Evolutionary conservation across 2,113 vertebrate species (phyloP), one percentile per base, ranked within the genome.

Genomic region (Tichodroma muraria): DNA sequence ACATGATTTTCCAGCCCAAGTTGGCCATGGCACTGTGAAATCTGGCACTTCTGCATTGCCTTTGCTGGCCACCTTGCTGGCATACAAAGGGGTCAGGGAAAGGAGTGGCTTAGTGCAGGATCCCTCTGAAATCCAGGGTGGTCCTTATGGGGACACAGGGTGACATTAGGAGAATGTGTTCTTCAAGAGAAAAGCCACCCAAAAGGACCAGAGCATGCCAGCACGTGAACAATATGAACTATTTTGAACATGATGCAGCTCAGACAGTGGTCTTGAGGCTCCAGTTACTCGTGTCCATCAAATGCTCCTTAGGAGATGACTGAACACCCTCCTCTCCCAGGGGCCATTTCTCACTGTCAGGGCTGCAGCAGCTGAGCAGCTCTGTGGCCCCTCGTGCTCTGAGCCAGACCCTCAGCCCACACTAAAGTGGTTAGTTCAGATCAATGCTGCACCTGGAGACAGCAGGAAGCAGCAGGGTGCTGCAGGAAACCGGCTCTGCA

Each of bases 291-390:
- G 6, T 2, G 14, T 63, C 82, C 52, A 66, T 66, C 90, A 70
- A 15, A 49, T 9, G n/a, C 30, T 53, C 47, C 83, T 79, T 71
- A 52, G 76, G 88, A 69, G 76, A 49, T 65, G 85, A 61, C 31
- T 57, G 13, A 82, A 31, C 59, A 49, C 20, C 71, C 88, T 88
- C 71, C 68, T 88, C 31, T 81, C 42, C 60, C 80, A 49, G 42
- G 79, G 80, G 33, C 21, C 47, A 66, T 70, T 57, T 5, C 10
- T 76, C 91, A 40, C 61, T 81, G 65, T 15, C 68, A 40, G 77
- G 33, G 70, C 49, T 71, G 80, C 86, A 84, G 87, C 56, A 95
- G 56, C 54, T 30, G 28, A 80, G 80, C 80, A 70, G 83, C 64
- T 89, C 88, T 35, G 57, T 22, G 84, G 84, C 42, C 42, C 54